Evolutionary conservation across 2,797 vertebrate species (phyloP).

Genomic region (Lagorchestes hirsutus): DNA sequence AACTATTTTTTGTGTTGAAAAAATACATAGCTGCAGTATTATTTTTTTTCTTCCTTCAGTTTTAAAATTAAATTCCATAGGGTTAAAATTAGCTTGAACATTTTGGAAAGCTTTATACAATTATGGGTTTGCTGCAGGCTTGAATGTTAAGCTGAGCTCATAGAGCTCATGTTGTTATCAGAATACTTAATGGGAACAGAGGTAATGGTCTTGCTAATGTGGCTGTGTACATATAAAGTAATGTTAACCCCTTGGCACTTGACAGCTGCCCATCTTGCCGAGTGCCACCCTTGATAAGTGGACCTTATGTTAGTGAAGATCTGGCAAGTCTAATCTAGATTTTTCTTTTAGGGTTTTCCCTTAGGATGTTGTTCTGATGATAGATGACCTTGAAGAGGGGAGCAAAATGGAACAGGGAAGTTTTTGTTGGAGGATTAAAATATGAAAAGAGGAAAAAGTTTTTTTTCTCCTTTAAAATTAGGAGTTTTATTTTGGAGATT

Average conservation of each 20-base stretch:
- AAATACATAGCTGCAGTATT: conserved; percentile 4
- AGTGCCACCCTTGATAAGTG: conserved; percentile 81
- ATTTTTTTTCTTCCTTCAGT: conserved; percentile 20
- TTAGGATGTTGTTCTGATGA: conserved; percentile 61
- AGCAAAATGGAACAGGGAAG: conserved; percentile 45
- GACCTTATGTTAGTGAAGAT: conserved; percentile 64
- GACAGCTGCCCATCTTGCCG: conserved; percentile 81
- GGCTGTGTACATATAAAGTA: conserved; percentile 80
- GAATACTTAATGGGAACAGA: conserved; percentile 80
- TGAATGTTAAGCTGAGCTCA: conserved; percentile 74
- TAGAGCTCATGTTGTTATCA: conserved; percentile 79
- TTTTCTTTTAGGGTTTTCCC: conserved; percentile 63
- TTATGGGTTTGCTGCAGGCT: conserved; percentile 75
- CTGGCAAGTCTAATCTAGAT: conserved; percentile 75
- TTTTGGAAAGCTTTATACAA: conserved; percentile 67
- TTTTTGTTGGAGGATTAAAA: background rate
- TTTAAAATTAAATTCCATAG: conserved; percentile 23
- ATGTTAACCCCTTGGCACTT: conserved; percentile 72
- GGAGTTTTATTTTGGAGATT: conserved; percentile 28
- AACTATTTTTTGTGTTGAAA: conserved; percentile 32
- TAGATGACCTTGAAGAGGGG: conserved; percentile 83
- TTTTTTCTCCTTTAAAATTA: conserved; percentile 10
- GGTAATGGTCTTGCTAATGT: conserved; percentile 68
- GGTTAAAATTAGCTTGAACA: conserved; percentile 73
- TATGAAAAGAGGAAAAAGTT: conserved; percentile 34